phyloP scores from a whole-genome alignment of 2,888 invertebrate genomes.

The Mythimna vitellina region DNA sequence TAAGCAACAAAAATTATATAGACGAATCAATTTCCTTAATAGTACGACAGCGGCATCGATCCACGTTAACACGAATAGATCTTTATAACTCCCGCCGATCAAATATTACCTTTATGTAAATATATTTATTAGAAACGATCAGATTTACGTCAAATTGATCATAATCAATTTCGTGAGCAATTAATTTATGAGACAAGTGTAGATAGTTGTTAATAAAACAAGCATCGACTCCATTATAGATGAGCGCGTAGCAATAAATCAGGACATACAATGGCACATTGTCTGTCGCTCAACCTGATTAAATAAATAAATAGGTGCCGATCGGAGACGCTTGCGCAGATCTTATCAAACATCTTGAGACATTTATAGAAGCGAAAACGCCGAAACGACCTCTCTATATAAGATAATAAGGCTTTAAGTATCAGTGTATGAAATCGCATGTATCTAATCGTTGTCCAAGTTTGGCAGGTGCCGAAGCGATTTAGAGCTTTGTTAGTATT shows the following conservation, averaged over 20 bases:
- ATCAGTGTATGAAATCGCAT: slow-evolving; percentile 70
- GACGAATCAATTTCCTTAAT: slow-evolving; percentile 64
- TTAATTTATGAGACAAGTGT: slow-evolving; percentile 71
- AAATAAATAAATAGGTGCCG: slow-evolving; percentile 89
- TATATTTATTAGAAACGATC: slow-evolving; percentile 52
- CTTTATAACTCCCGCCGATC: slow-evolving; percentile 46
- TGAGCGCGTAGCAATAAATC: slow-evolving; percentile 84
- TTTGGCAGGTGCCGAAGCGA: slow-evolving; percentile 63
- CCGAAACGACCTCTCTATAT: slow-evolving; percentile 76
- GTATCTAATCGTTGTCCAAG: slow-evolving; percentile 72
- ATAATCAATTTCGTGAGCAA: slow-evolving; percentile 58
- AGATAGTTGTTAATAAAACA: slow-evolving; percentile 74
- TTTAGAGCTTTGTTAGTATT: slow-evolving; percentile 70
- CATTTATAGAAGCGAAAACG: slow-evolving; percentile 78
- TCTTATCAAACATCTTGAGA: slow-evolving; percentile 83
- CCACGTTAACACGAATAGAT: slow-evolving; percentile 41
- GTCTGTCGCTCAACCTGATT: slow-evolving; percentile 89
- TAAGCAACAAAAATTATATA: slow-evolving; percentile 63
- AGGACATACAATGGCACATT: slow-evolving; percentile 89
- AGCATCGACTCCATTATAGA: slow-evolving; percentile 79
- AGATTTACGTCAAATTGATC: slow-evolving; percentile 57
- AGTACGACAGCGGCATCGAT: slow-evolving; percentile 50
- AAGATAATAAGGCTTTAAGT: slow-evolving; percentile 75
- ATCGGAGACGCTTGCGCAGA: slow-evolving; percentile 83
- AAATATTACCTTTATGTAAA: slow-evolving; percentile 59